Evolutionary conservation across 2,113 vertebrate species (phyloP).

Genomic region (Peromyscus californicus): DNA sequence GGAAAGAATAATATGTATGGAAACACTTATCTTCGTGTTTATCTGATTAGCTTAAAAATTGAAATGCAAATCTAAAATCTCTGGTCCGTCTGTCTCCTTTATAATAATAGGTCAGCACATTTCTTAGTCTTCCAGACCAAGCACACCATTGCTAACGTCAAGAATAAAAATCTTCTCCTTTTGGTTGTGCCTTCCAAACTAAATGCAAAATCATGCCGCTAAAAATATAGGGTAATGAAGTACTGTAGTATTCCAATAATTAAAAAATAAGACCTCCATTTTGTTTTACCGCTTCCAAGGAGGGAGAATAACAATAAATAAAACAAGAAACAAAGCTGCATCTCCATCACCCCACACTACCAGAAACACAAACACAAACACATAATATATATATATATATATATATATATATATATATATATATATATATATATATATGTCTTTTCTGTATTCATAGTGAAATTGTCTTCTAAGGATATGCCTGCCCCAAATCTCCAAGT

Average conservation of each 20-base stretch:
- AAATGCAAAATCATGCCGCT: background rate
- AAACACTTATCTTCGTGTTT: constrained; percentile 36
- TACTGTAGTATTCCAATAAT: background rate
- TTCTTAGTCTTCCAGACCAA: background rate
- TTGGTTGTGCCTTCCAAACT: background rate
- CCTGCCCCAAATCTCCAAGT: background rate
- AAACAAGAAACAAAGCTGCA: background rate
- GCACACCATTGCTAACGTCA: background rate
- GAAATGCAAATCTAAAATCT: background rate
- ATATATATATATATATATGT: no score
- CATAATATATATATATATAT: no score
- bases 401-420: no score
- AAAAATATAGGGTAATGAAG: background rate
- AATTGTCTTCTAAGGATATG: constrained; percentile 28
- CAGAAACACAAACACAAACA: background rate
- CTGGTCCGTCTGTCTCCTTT: background rate
- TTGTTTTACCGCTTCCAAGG: background rate
- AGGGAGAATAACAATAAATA: background rate
- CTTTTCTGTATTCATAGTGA: background rate
- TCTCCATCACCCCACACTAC: background rate
- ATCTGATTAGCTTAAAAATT: constrained; percentile 6
- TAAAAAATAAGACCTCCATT: constrained; percentile 10
- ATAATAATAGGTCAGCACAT: background rate
- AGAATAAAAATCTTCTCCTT: background rate
- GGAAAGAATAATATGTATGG: background rate